A percentile compares a stretch with the other conserved stretches of the same genome.
phyloP scores from a whole-genome alignment of 2,797 vertebrate species.

The Danio albolineatus region DNA sequence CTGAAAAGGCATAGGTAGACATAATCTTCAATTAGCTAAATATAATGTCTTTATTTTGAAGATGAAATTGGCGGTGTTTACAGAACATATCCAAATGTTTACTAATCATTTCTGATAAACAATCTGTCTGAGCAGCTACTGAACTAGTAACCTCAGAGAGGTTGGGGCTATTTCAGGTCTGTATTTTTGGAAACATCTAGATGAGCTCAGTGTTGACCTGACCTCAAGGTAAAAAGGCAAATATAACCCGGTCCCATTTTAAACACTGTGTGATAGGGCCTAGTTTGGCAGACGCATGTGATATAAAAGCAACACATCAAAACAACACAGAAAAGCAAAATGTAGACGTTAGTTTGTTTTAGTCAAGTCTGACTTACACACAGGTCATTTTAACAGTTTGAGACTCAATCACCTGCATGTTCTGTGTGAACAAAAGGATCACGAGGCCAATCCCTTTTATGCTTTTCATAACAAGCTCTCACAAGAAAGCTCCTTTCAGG shows the following conservation, averaged over 20 bases:
- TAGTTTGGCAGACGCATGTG: slow-evolving; percentile 32
- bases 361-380: background rate
- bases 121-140: slow-evolving; percentile 20
- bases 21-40: background rate
- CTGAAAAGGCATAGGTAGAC: background rate
- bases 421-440: background rate
- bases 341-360: background rate
- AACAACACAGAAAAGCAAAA: slow-evolving; percentile 8
- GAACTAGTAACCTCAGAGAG: slow-evolving; percentile 27
- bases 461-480: slow-evolving; percentile 29
- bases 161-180: slow-evolving; percentile 42
- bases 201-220: slow-evolving; percentile 50
- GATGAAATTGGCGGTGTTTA: background rate
- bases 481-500: background rate
- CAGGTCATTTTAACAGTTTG: background rate
- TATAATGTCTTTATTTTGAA: background rate
- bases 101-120: slow-evolving; percentile 16
- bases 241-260: slow-evolving; percentile 47
- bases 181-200: slow-evolving; percentile 51
- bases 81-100: slow-evolving; percentile 4
- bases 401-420: background rate
- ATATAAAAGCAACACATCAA: background rate
- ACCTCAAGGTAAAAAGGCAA: slow-evolving; percentile 38
- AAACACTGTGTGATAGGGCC: slow-evolving; percentile 24
- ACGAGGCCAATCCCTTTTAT: background rate